These are phyloP conservation scores for Carollia perspicillata DNA, from an alignment of 2,113 vertebrate species.

Conservation along the genomic window DNA sequence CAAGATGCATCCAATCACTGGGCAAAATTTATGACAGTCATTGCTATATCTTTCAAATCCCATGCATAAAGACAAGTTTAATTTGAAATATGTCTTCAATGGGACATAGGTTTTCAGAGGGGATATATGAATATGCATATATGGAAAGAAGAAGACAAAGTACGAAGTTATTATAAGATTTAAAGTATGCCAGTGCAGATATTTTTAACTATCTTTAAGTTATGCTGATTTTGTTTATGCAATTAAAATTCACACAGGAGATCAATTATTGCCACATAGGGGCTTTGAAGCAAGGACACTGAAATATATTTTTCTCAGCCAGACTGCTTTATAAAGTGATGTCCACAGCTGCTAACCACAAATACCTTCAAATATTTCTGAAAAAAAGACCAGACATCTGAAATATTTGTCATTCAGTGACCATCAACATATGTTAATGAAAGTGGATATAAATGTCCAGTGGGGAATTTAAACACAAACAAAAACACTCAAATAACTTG, in stretches of 20 bases:
- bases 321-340: not conserved
- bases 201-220: not conserved
- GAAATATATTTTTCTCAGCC: not conserved
- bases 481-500: not conserved
- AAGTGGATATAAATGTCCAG: not conserved
- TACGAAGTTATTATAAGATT: not conserved
- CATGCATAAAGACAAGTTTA: not conserved
- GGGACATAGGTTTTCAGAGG: not conserved
- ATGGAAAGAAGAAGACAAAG: not conserved
- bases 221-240: not conserved
- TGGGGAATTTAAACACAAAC: not conserved
- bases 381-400: not conserved
- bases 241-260: not conserved
- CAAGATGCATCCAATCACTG: not conserved
- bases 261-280: not conserved
- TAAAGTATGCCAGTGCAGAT: not conserved
- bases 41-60: not conserved
- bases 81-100: slow-evolving; percentile 2
- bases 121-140: not conserved
- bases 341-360: not conserved
- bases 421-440: not conserved
- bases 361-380: not conserved
- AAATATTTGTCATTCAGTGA: not conserved
- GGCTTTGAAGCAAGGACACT: not conserved
- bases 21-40: not conserved